Percentiles rank a stretch among this genome's conserved stretches.
These are phyloP conservation scores for Sceliomorpha sp. DNA, from an alignment of 2,888 invertebrate genomes.

Conservation along the genomic window DNA sequence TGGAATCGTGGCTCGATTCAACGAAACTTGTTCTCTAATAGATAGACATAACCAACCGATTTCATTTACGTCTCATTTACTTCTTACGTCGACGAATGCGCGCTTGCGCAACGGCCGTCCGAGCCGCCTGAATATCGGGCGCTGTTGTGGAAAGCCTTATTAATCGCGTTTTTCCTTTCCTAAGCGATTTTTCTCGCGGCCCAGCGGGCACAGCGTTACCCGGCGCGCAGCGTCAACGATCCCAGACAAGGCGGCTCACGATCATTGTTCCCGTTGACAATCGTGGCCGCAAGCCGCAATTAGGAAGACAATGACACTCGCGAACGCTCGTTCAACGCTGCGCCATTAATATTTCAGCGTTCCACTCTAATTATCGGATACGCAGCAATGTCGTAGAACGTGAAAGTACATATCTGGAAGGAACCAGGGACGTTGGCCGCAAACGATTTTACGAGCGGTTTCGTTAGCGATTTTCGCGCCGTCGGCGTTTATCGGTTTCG, in stretches of 20 bases:
- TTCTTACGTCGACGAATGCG: constrained; percentile 5
- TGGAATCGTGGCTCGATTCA: no score
- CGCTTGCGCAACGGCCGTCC: constrained; percentile 34
- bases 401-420: constrained; percentile 67
- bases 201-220: constrained; percentile 9
- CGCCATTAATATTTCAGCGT: constrained; percentile 72
- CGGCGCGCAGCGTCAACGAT: constrained; percentile 34
- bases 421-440: constrained; percentile 15
- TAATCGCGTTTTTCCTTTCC: constrained; percentile 4
- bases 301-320: constrained; percentile 72
- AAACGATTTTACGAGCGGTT: constrained; percentile 48
- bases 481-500: constrained; percentile 2
- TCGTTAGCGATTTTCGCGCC: constrained; percentile 30
- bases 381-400: constrained; percentile 60
- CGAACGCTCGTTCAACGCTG: constrained; percentile 67
- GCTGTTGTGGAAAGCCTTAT: constrained; percentile 15
- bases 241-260: constrained; percentile 47
- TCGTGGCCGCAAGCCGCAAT: constrained; percentile 64
- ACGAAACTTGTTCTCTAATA: constrained; percentile 23
- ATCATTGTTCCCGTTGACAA: constrained; percentile 68
- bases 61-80: constrained; percentile 40
- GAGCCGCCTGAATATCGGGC: constrained; percentile 13
- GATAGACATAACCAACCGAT: constrained; percentile 17
- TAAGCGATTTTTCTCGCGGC: constrained; percentile 23
- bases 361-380: constrained; percentile 71